Conservation (phyloP, 2,888 invertebrate species). For the Metalampra italica region DNA sequence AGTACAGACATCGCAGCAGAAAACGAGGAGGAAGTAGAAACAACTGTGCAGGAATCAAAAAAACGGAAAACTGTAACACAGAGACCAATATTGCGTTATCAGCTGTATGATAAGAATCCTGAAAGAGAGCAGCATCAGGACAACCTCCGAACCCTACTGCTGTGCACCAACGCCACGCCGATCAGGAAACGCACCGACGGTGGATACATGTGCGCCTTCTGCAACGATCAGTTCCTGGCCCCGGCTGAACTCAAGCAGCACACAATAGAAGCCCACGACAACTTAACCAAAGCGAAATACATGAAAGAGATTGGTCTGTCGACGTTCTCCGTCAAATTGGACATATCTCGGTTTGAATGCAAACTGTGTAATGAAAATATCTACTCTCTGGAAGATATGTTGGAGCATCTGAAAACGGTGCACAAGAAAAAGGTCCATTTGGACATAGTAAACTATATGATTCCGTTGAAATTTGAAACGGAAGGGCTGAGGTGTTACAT, state of each 20-base stretch:
- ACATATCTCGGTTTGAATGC: constrained; percentile 29
- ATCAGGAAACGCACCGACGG: constrained; percentile 34
- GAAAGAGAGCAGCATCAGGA: constrained; percentile 30
- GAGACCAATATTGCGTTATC: too few species aligned
- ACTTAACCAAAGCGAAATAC: constrained; percentile 23
- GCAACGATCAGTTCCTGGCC: constrained; percentile 27
- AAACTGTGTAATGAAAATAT: constrained; percentile 6
- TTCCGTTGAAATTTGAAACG: constrained; percentile 36
- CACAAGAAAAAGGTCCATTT: constrained; percentile 25
- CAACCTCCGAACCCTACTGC: constrained; percentile 39
- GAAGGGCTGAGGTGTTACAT: constrained; percentile 22
- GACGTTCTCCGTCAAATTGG: constrained; percentile 40
- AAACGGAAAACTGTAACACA: neutral
- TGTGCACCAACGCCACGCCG: constrained; percentile 51
- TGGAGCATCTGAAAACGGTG: constrained; percentile 19
- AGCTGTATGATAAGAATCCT: too few species aligned
- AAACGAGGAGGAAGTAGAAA: neutral
- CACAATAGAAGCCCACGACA: constrained; percentile 30
- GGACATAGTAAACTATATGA: constrained; percentile 31
- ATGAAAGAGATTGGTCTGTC: constrained; percentile 29
- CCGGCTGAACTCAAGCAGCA: constrained; percentile 44
- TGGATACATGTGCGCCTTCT: constrained; percentile 46
- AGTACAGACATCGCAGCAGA: neutral
- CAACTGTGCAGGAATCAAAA: neutral
- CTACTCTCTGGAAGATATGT: constrained; percentile 7